Conservation (phyloP, 2,113 vertebrate species). For the Spea bombifrons region DNA sequence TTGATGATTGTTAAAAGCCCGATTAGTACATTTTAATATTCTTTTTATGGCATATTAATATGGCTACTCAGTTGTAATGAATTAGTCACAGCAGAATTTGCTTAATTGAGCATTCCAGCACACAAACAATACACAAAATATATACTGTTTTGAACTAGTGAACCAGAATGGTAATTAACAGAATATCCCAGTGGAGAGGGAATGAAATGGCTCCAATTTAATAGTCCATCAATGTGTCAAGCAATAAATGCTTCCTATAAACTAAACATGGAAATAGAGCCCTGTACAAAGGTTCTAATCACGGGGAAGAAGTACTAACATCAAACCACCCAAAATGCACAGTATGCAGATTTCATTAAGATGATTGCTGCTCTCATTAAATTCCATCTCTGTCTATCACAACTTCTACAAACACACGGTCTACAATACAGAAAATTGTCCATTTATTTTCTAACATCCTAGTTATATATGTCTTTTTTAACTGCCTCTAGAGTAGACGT, state of each 20-base stretch:
- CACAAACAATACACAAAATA: conserved; percentile 7
- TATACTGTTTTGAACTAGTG: conserved; percentile 19
- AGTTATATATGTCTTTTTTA: neutral
- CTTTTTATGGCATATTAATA: conserved; percentile 6
- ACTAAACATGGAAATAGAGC: conserved; percentile 28
- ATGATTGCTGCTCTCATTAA: conserved; percentile 37
- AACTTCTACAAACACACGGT: conserved; percentile 21
- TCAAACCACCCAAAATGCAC: conserved; percentile 20
- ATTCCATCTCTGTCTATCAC: conserved; percentile 23
- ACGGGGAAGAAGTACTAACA: conserved; percentile 10
- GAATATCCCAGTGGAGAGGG: conserved; percentile 20
- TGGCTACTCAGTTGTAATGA: conserved; percentile 4
- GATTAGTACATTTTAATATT: neutral
- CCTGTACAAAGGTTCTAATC: conserved; percentile 18
- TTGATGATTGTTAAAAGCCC: neutral
- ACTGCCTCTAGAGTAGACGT: conserved; percentile 10
- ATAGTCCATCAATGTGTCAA: conserved; percentile 41
- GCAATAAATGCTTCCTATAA: conserved; percentile 28
- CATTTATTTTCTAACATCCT: conserved; percentile 27
- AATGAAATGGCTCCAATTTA: conserved; percentile 39
- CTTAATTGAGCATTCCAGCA: conserved; percentile 16
- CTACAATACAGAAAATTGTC: conserved; percentile 21
- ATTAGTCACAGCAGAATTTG: conserved; percentile 21
- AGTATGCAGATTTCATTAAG: conserved; percentile 44
- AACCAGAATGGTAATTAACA: conserved; percentile 35